A percentile compares a stretch with the other conserved stretches of the same genome.
phyloP scores from a whole-genome alignment of 2,888 invertebrate genomes.

The Standfussiana lucernea region DNA sequence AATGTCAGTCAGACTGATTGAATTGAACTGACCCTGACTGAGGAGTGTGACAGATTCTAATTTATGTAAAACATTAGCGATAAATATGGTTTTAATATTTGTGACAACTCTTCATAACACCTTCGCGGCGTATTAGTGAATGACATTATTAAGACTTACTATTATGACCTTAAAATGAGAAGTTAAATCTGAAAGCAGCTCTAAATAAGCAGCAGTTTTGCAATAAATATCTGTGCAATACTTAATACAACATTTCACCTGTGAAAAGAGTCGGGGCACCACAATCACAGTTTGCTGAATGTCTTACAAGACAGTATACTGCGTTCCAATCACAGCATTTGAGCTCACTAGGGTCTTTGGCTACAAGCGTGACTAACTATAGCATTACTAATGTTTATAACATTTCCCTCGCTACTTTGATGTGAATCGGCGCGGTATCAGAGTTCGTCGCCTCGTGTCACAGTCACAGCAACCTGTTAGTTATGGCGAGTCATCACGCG shows the following conservation, averaged over 20 bases:
- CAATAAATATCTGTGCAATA: neutral
- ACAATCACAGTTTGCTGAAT: neutral
- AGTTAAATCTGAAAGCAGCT: neutral
- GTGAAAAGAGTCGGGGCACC: neutral
- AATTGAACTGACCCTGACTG: neutral
- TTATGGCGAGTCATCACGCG: conserved; percentile 47
- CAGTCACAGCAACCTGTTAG: conserved; percentile 39
- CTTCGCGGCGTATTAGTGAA: neutral
- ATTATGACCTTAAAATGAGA: neutral
- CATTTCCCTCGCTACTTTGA: conserved; percentile 9
- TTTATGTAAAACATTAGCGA: conserved; percentile 33
- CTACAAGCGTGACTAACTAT: neutral
- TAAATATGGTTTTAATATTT: conserved; percentile 6
- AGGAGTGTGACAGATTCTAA: conserved; percentile 12
- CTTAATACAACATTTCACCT: neutral
- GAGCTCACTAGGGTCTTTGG: neutral
- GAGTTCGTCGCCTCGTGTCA: conserved; percentile 28
- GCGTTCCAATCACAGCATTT: neutral
- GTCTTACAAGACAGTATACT: neutral
- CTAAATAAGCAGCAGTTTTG: neutral
- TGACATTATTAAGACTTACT: neutral
- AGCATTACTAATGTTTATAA: neutral
- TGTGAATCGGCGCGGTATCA: conserved; percentile 4
- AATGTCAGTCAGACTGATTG: conserved; percentile 15
- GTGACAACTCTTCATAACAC: neutral